Base-by-base conservation (phyloP, 2,113 vertebrate genomes). In the Pedionomus torquatus region DNA sequence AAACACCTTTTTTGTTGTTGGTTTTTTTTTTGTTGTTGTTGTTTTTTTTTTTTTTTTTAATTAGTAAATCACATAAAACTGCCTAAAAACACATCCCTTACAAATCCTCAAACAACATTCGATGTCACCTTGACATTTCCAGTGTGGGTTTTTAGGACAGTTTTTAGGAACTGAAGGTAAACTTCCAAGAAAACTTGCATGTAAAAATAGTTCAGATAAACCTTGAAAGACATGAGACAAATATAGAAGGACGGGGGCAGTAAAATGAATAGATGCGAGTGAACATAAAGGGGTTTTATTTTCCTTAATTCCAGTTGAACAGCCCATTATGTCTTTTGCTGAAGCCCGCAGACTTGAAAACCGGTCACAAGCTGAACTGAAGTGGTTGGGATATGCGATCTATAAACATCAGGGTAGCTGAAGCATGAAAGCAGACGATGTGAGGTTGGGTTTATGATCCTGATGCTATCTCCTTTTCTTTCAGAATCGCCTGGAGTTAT, bases 401-500 rank as follows among this genome's bases (percentile, higher is more conserved):
- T 95, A 68, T 95, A 95, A 95, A 96, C 60, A 95, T 78, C n/a
- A 72, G 89, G 57, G 83, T 63, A 91, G 93, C 81, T 93, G 93
- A 86, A 93, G 90, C 86, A 87, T 90, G 87, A 93, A 96, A 97
- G 96, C 91, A 97, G 96, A 92, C 7, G 61, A 89, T 91, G 86
- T 89, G 92, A 93, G 90, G 63, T 81, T 84, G 55, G 80, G 69
- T 89, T 94, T 92, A 78, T 86, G 92, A 89, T 65, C 43, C 85
- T 43, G 90, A 92, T 97, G 83, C 72, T 92, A 92, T 96, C 93
- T 94, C 80, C 49, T 77, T 78, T 93, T 84, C 89, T 84, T 89
- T 91, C 92, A 95, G 86, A 79, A 82, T 84, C 1, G 48, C 76
- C 87, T 82, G 85, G 91, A 96, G 90, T 93, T 93, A 93, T 51